Base-by-base conservation (phyloP, 2,113 vertebrate species). In the Sakesphorus luctuosus region DNA sequence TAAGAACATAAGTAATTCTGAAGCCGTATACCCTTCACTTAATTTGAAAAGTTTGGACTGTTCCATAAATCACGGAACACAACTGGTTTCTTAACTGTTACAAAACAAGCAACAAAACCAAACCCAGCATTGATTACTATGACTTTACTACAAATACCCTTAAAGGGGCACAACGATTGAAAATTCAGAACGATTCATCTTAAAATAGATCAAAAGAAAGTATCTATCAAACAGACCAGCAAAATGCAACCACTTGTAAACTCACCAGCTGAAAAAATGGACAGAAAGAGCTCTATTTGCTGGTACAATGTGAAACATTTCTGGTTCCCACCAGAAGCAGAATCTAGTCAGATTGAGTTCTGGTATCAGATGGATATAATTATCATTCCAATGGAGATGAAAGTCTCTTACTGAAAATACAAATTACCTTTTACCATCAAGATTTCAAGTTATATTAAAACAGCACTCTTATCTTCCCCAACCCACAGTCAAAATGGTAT, bases 321-420 rank as follows among this genome's bases (percentile, higher is more conserved):
- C 31, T 46, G 18, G 31, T 40, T 92, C 29, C 33, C 26, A 47
- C 7, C 28, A 89, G 78, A 71, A 87, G 18, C 6, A 76, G 21
- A 87, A 85, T 33, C 28, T 65, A n/a, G 21, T 83, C n/a, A 58
- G 63, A 94, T 81, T 94, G 52, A 89, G 21, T 52, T 53, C 24
- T 56, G 35, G 43, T 67, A 78, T 15, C 38, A 77, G 89, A 89
- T 87, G 35, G n/a, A n/a, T 77, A 88, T 61, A 49, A 15, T 65
- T 67, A 71, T 71, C 43, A 89, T 29, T 58, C n/a, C 46, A 82
- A 31, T 74, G 69, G 91, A 87, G 68, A 91, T 38, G 29, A 89
- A 95, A 94, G 29, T 17, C 66, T 91, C 49, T 87, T 96, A 87
- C 38, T 78, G 77, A 92, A 95, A 94, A 68, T 58, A 91, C 21